A percentile compares a stretch with the other conserved stretches of the same genome.
These are phyloP conservation scores for Brachionus paranguensis DNA, from an alignment of 1,140 invertebrate species.

Conservation along the genomic window DNA sequence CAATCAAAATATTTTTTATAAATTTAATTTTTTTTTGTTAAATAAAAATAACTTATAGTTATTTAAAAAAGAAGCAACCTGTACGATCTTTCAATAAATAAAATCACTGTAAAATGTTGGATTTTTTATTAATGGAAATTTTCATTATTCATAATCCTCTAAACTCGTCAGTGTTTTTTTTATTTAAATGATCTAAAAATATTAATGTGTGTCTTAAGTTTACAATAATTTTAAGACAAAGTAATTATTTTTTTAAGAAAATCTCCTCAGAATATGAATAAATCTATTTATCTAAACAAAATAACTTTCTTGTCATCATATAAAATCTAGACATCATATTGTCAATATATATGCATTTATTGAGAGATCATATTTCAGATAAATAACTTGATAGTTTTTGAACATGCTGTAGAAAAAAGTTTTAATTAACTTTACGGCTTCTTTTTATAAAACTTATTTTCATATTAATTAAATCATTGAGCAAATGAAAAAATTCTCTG, in stretches of 20 bases:
- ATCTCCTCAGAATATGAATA: not conserved
- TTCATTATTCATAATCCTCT: no score
- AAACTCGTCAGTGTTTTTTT: no score
- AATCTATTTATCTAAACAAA: not conserved
- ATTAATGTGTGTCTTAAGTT: not conserved
- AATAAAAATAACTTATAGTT: no score
- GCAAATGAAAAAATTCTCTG: not conserved
- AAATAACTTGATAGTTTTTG: not conserved
- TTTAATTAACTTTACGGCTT: not conserved
- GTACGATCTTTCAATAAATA: no score
- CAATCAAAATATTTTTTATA: no score
- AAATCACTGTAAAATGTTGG: no score
- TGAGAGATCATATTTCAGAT: not conserved
- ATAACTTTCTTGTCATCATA: not conserved
- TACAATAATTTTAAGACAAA: not conserved
- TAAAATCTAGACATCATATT: not conserved
- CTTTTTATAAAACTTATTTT: not conserved
- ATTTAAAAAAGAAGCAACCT: no score
- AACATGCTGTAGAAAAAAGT: not conserved
- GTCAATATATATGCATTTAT: not conserved
- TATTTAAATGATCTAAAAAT: no score
- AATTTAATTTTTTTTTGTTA: no score
- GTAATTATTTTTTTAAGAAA: not conserved
- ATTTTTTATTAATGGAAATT: no score
- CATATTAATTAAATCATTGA: constrained; percentile 20